phyloP scores from a whole-genome alignment of 2,797 vertebrate species.

The Tinamus major region DNA sequence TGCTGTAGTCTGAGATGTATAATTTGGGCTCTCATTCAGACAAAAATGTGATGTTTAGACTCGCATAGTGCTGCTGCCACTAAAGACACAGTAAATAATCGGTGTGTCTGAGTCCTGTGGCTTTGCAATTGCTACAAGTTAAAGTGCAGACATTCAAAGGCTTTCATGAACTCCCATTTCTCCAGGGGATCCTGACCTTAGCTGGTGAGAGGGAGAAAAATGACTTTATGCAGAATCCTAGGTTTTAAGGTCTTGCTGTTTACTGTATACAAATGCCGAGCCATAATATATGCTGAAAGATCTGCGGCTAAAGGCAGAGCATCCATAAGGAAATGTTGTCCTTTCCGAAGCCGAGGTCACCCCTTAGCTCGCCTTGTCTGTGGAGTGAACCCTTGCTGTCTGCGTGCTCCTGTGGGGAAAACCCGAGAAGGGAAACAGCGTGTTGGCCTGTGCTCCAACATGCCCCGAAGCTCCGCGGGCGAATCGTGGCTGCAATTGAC shows the following conservation, averaged over 20 bases:
- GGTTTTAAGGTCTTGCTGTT: background rate
- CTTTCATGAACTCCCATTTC: background rate
- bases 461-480: background rate
- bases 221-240: background rate
- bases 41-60: background rate
- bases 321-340: background rate
- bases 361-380: background rate
- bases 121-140: background rate
- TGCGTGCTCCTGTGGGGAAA: background rate
- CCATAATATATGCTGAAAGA: background rate
- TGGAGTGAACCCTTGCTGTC: background rate
- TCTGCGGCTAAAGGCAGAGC: background rate
- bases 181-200: background rate
- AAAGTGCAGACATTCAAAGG: background rate
- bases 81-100: background rate
- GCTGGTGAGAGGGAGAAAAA: background rate
- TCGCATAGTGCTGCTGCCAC: background rate
- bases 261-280: background rate
- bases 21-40: constrained; percentile 9
- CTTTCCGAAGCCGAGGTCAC: background rate
- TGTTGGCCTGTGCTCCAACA: background rate
- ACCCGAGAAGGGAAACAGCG: background rate
- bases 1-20: background rate
- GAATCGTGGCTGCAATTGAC: background rate
- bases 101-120: background rate